Evolutionary conservation across 2,113 vertebrate species (phyloP), one percentile per base, ranked within the genome.

Genomic region (Turnix velox): DNA sequence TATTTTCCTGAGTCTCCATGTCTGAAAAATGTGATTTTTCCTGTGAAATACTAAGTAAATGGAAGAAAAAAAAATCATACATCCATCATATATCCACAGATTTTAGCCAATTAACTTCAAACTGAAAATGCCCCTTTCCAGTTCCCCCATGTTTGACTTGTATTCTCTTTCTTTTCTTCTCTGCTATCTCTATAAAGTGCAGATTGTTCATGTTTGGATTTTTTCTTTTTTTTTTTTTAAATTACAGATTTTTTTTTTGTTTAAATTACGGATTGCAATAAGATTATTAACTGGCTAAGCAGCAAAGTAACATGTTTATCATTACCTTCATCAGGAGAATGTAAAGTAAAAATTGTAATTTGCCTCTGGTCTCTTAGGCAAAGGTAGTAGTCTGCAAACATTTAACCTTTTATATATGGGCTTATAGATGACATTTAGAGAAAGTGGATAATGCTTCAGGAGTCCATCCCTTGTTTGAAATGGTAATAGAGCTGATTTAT

Each of bases 251-350:
- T 27, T n/a, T 14, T 9, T 91, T 93, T 85, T 97, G 92, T 98
- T 97, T 97, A 97, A 97, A 97, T 97, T 97, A 96, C 54, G 97
- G 94, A 97, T 95, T 97, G 96, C 94, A 97, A 6, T 95, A 84
- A 91, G 93, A 97, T 95, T 97, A 87, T 84, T 94, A 97, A 96
- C 92, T 97, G 95, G 94, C 90, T 37, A 92, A 96, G 97, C 93
- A 95, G 96, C 79, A 84, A 95, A 97, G 84, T 97, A 96, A 96
- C 98, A 98, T 98, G 98, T 97, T 98, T 97, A 97, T 97, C 96
- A 97, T 98, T 98, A 98, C 97, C 97, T 94, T 98, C 98, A 98
- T 98, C 97, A 98, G 97, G 97, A 95, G 93, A 97, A 97, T 35
- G 91, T 93, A 97, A 97, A 97, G 97, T 96, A 97, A 98, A 98